Evolutionary conservation across 35 echinoderm and acorn worm species (phyloP), one percentile per base, ranked within the genome.

Genomic region (Holothuria glaberrima): DNA sequence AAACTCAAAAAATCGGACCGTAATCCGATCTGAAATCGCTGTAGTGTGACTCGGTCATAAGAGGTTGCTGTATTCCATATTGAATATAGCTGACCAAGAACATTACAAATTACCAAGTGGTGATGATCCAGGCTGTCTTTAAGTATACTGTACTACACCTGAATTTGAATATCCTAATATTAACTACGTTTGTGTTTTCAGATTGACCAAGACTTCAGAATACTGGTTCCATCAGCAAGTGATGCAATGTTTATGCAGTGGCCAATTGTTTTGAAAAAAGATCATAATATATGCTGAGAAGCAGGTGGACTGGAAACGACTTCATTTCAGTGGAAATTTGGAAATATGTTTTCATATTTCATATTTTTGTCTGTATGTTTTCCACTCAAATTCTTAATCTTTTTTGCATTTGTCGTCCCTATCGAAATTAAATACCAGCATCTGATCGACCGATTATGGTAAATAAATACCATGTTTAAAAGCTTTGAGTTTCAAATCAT

Each of bases 241-340:
- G 69, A 73, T 73, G 69, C 25, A 31, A 4, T 73, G 24, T 73
- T 73, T 36, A 73, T 73, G 30, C 30, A 35, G 30, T 73, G 69
- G 69, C 69, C 69, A 30, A 73, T 20, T 73, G 19, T 6, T 28
- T 73, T 4, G 29, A 20, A 29, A n/a, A n/a, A 73, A 73, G 17
- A 6, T 73, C 36, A 0, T 73, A 13, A 35, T 4, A 10, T 73
- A 73, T 73, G 69, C 69, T 28, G 69, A 73, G 5, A 35, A 73
- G 17, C 69, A 73, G 30, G 69, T 73, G 4, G 31, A 73, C 36
- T 73, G 69, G 69, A 73, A 35, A 12, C 27, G 34, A 36, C 19
- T 73, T 12, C 69, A 73, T 73, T 73, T 73, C 69, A 29, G 14
- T 20, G 69, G 69, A 0, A 73, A 32, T 28, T 18, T 73, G 5